Percentiles rank a stretch among this genome's conserved stretches.
phyloP scores from a whole-genome alignment of 2,888 invertebrate species.

The Zaprionus bogoriensis region DNA sequence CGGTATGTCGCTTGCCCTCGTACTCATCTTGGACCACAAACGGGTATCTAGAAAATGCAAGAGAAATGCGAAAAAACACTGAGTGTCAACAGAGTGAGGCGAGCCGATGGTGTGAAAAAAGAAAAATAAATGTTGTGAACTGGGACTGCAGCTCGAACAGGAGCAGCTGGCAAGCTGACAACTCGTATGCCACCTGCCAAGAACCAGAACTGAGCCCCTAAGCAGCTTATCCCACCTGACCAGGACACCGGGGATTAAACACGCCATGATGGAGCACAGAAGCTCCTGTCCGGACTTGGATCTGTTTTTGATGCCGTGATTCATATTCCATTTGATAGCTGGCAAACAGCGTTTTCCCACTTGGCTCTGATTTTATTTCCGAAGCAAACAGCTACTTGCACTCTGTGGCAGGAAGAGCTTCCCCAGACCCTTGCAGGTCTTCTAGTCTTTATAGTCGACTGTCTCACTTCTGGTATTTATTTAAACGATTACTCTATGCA shows the following conservation, averaged over 20 bases:
- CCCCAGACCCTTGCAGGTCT: background rate
- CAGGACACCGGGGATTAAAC: conserved; percentile 34
- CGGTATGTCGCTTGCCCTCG: background rate
- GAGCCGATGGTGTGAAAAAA: conserved; percentile 8
- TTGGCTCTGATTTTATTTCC: conserved; percentile 54
- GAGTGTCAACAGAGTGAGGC: conserved; percentile 48
- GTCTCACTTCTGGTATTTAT: conserved; percentile 23
- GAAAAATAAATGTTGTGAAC: conserved; percentile 7
- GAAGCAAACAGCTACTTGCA: conserved; percentile 23
- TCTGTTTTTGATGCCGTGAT: conserved; percentile 40
- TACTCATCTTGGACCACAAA: background rate
- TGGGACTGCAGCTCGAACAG: conserved; percentile 32
- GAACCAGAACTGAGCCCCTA: conserved; percentile 43
- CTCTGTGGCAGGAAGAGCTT: conserved; percentile 15
- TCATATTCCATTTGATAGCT: conserved; percentile 47
- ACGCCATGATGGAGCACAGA: conserved; percentile 41
- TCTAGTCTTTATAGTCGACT: conserved; percentile 1
- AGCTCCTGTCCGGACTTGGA: background rate
- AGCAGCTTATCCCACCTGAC: conserved; percentile 35
- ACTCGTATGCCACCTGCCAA: background rate
- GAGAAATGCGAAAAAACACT: conserved; percentile 32
- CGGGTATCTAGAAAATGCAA: conserved; percentile 1
- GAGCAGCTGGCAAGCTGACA: background rate
- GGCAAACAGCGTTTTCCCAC: conserved; percentile 52
- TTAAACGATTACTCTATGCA: conserved; percentile 25